Evolutionary conservation across 1,140 invertebrate genomes (phyloP).

Genomic region (Pogonus chalceus): DNA sequence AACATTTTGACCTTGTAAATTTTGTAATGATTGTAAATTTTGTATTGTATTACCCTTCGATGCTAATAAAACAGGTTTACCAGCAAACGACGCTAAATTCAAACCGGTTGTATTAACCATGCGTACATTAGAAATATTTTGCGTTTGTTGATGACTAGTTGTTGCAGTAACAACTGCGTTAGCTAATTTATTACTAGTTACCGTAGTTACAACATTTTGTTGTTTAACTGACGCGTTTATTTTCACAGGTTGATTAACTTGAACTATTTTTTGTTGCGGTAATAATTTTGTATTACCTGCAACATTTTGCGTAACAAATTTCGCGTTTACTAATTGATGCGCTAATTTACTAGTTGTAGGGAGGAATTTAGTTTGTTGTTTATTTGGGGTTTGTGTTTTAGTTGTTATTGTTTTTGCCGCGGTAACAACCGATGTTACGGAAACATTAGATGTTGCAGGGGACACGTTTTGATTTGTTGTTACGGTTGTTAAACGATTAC

Average conservation of each 20-base stretch:
- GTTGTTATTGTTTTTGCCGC: conserved; percentile 27
- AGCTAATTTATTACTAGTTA: conserved; percentile 14
- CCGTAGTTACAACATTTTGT: conserved; percentile 22
- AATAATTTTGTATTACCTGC: conserved; percentile 15
- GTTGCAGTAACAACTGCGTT: conserved; percentile 5
- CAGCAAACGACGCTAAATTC: conserved; percentile 46
- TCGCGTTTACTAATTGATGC: conserved; percentile 35
- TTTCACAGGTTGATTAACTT: too few species aligned
- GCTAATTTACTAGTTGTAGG: conserved; percentile 21
- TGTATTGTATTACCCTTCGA: conserved; percentile 40
- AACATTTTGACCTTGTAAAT: conserved; percentile 33
- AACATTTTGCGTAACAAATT: conserved; percentile 29
- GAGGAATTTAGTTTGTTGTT: conserved; percentile 25
- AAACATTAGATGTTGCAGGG: conserved; percentile 19
- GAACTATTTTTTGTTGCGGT: conserved; percentile 25
- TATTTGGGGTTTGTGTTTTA: conserved; percentile 16
- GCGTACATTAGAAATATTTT: conserved; percentile 33
- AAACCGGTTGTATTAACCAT: conserved; percentile 44
- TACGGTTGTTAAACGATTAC: conserved; percentile 11
- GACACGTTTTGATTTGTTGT: conserved; percentile 1
- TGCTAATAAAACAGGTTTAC: conserved; percentile 53
- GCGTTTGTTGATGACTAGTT: conserved; percentile 19
- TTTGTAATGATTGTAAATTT: conserved; percentile 16
- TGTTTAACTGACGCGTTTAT: conserved; percentile 25
- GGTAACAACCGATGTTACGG: conserved; percentile 23